phyloP scores from a whole-genome alignment of 1,140 invertebrate species.

The Gryllus bimaculatus region DNA sequence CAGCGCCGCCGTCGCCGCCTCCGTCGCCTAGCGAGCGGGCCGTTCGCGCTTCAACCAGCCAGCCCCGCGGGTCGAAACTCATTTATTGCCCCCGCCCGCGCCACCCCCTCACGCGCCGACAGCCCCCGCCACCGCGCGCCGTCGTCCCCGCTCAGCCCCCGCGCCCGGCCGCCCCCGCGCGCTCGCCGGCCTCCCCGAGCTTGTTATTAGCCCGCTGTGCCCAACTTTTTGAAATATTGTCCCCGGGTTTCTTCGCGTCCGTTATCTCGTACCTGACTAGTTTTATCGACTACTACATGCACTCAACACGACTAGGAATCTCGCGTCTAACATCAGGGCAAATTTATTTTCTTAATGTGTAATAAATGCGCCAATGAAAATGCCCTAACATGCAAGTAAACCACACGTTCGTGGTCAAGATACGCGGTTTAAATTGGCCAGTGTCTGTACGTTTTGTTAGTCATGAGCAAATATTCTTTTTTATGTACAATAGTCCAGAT shows the following conservation, averaged over 20 bases:
- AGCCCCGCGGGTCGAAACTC: slow-evolving; percentile 17
- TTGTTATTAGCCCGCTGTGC: slow-evolving; percentile 9
- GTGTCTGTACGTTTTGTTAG: too few species aligned
- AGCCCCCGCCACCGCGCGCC: not conserved
- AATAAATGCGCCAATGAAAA: too few species aligned
- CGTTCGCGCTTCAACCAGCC: slow-evolving; percentile 10
- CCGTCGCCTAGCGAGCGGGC: not conserved
- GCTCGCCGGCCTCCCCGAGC: not conserved
- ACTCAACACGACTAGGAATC: too few species aligned
- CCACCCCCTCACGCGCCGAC: not conserved
- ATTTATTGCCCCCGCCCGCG: slow-evolving; percentile 17
- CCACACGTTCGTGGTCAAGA: too few species aligned
- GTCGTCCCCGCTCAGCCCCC: not conserved
- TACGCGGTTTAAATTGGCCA: too few species aligned
- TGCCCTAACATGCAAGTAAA: too few species aligned
- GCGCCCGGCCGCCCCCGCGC: not conserved
- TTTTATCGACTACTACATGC: not conserved
- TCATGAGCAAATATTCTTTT: too few species aligned
- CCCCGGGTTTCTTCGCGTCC: not conserved
- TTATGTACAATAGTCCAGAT: too few species aligned
- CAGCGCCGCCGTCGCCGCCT: not conserved
- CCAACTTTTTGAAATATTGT: slow-evolving; percentile 11
- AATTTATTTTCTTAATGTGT: too few species aligned
- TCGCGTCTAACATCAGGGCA: too few species aligned
- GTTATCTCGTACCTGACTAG: not conserved